phyloP scores from a whole-genome alignment of 2,113 vertebrate genomes.

The Neogale vison region DNA sequence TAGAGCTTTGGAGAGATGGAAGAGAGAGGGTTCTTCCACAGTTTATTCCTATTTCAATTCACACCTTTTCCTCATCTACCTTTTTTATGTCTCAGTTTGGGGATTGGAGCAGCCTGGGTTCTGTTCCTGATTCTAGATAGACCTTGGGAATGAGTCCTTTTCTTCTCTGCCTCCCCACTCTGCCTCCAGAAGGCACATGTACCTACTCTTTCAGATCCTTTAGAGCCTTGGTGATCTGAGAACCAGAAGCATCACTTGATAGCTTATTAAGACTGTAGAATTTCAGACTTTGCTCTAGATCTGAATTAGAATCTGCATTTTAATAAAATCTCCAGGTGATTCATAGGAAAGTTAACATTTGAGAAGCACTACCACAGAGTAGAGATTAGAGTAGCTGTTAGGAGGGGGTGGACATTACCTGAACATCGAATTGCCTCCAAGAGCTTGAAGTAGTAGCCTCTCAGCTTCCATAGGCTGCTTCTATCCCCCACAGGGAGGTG shows the following conservation, averaged over 20 bases:
- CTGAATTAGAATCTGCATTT: constrained; percentile 48
- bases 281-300: constrained; percentile 21
- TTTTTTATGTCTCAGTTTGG: constrained; percentile 8
- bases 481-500: constrained; percentile 90
- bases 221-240: neutral
- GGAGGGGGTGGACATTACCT: neutral
- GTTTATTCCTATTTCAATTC: constrained; percentile 18
- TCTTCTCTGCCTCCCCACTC: neutral
- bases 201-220: neutral
- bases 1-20: neutral
- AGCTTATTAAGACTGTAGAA: constrained; percentile 4
- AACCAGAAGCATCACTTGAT: neutral
- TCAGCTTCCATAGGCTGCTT: constrained; percentile 51
- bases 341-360: constrained; percentile 15
- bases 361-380: neutral
- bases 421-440: neutral
- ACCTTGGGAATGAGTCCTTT: neutral
- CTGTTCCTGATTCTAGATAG: constrained; percentile 9
- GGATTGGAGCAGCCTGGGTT: neutral
- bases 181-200: neutral
- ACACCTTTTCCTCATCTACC: neutral
- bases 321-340: neutral
- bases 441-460: constrained; percentile 44
- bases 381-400: neutral
- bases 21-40: neutral